phyloP scores from a whole-genome alignment of 2,797 vertebrate genomes.

The Acanthiza pusilla region DNA sequence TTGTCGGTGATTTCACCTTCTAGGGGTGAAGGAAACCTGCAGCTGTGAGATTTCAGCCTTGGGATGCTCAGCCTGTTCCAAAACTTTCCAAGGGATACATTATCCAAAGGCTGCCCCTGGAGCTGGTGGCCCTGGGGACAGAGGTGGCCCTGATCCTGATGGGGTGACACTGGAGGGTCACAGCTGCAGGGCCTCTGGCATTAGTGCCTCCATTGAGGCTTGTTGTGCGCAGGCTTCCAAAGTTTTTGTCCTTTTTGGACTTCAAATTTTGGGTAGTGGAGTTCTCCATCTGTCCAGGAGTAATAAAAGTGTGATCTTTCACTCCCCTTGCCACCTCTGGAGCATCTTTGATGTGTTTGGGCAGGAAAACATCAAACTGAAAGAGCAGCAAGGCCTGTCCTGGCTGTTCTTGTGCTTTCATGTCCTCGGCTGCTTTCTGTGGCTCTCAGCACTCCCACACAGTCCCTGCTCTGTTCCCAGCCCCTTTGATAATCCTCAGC shows the following conservation, averaged over 20 bases:
- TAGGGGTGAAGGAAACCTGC: not conserved
- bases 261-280: accelerated
- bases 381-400: not conserved
- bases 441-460: not conserved
- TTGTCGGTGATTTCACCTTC: not conserved
- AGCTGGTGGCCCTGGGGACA: not conserved
- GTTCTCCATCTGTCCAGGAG: not conserved
- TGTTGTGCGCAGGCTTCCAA: not conserved
- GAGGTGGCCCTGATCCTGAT: not conserved
- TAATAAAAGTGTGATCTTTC: not conserved
- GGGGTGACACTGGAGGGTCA: not conserved
- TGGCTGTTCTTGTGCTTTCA: not conserved
- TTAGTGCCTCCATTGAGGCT: not conserved
- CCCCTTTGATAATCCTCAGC: not conserved
- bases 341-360: not conserved
- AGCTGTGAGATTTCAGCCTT: not conserved
- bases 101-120: not conserved
- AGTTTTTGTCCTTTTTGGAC: not conserved
- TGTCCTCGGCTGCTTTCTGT: not conserved
- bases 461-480: not conserved
- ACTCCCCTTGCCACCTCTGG: not conserved
- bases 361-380: not conserved
- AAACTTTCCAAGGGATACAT: not conserved
- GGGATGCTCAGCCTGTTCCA: not conserved
- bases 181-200: not conserved